Percentiles rank a stretch among this genome's conserved stretches.
phyloP scores from a whole-genome alignment of 2,888 invertebrate genomes.

The Cataglyphis altisquamis region DNA sequence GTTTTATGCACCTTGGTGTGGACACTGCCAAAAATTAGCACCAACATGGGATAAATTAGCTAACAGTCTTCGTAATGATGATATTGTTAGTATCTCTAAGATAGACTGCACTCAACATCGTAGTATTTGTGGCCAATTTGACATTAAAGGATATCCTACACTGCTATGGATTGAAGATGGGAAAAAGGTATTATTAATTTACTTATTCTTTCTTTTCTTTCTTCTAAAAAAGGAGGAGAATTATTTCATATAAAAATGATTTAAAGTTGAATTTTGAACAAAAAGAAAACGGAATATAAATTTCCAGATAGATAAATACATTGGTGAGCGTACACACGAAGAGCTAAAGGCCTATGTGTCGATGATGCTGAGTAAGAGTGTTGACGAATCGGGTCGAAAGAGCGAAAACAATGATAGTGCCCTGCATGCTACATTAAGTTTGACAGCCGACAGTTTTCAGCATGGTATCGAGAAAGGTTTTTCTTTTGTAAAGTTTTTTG shows the following conservation, averaged over 20 bases:
- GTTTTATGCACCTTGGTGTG: constrained; percentile 97
- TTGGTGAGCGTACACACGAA: constrained; percentile 90
- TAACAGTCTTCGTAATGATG: constrained; percentile 89
- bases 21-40: constrained; percentile 94
- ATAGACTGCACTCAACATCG: constrained; percentile 94
- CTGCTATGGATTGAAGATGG: constrained; percentile 96
- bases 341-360: constrained; percentile 91
- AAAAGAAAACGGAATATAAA: neutral
- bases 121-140: constrained; percentile 92
- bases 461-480: constrained; percentile 90
- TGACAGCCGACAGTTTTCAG: constrained; percentile 92
- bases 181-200: constrained; percentile 88
- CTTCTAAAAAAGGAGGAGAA: neutral
- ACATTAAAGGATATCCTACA: constrained; percentile 95
- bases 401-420: constrained; percentile 79
- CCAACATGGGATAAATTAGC: constrained; percentile 95
- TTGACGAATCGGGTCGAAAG: constrained; percentile 83
- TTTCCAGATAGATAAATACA: constrained; percentile 91
- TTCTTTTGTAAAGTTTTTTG: constrained; percentile 95
- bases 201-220: constrained; percentile 3
- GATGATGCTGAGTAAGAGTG: constrained; percentile 89
- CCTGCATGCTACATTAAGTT: constrained; percentile 87
- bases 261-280: neutral
- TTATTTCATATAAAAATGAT: neutral
- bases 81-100: constrained; percentile 91